A percentile compares a stretch with the other conserved stretches of the same genome.
Conservation (phyloP, 2,888 invertebrate species). For the Lasiommata megera region DNA sequence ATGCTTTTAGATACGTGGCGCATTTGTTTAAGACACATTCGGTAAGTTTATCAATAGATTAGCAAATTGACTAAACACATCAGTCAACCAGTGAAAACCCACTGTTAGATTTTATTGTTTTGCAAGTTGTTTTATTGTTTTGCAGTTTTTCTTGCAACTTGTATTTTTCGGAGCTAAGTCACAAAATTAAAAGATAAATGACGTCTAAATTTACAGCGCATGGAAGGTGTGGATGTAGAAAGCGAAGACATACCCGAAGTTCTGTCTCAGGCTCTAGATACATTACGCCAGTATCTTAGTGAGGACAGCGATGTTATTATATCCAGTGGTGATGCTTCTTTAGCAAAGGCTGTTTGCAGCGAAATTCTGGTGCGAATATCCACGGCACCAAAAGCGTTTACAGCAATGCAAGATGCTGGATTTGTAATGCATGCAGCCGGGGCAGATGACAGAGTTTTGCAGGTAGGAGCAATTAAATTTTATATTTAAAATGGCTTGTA, state of each 20-base stretch:
- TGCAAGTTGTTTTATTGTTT: no score
- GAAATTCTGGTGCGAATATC: constrained; percentile 65
- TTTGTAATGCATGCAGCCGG: constrained; percentile 53
- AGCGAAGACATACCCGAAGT: constrained; percentile 67
- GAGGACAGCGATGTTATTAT: constrained; percentile 37
- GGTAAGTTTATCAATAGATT: constrained; percentile 37
- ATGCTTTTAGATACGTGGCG: constrained; percentile 64
- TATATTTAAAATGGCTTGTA: no score
- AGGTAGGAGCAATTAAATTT: no score
- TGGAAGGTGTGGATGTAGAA: constrained; percentile 63
- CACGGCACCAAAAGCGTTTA: constrained; percentile 53
- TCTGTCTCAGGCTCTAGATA: constrained; percentile 58
- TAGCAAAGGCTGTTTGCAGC: constrained; percentile 56
- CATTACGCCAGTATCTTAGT: constrained; percentile 56
- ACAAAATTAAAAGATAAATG: no score
- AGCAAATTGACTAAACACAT: no score
- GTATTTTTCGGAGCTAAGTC: no score
- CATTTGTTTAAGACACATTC: constrained; percentile 64
- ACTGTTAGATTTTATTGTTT: no score
- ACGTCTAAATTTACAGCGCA: constrained; percentile 46
- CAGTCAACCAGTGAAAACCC: no score
- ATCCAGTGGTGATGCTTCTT: constrained; percentile 44
- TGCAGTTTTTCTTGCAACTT: no score
- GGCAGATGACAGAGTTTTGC: constrained; percentile 62
- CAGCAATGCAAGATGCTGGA: constrained; percentile 85